These are phyloP conservation scores for Pteronotus mesoamericanus DNA, from an alignment of 2,797 vertebrate species.

Conservation along the genomic window DNA sequence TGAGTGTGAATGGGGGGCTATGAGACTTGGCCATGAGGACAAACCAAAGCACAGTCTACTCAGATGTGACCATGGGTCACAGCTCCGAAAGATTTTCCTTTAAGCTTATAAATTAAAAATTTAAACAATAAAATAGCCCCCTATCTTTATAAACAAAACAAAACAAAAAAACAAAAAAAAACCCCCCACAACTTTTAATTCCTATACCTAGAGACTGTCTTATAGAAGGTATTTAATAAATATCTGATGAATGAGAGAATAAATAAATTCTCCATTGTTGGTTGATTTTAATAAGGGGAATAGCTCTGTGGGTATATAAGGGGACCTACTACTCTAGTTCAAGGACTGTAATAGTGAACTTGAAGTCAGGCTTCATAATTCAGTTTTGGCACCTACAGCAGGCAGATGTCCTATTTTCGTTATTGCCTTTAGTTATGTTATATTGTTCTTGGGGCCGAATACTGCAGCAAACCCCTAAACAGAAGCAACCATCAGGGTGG, in stretches of 20 bases:
- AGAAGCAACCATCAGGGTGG: neutral
- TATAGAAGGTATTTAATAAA: neutral
- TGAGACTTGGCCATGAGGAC: neutral
- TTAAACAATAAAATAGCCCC: neutral
- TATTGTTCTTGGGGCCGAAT: neutral
- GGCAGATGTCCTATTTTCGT: neutral
- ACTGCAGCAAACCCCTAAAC: neutral
- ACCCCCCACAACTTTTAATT: neutral
- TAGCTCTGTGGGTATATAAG: neutral
- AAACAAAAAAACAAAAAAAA: neutral
- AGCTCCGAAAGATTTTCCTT: neutral
- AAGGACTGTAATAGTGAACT: neutral
- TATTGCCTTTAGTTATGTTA: neutral
- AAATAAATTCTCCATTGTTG: neutral
- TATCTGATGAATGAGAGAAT: neutral
- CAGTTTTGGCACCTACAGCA: neutral
- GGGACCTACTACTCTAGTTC: neutral
- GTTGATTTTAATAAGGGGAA: neutral
- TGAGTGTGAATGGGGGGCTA: neutral
- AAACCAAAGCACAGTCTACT: neutral
- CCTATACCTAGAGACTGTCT: neutral
- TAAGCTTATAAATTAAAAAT: neutral
- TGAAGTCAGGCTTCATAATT: neutral
- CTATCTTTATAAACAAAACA: neutral
- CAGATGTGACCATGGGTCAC: neutral